Evolutionary conservation across 2,797 vertebrate species (phyloP).

Genomic region (Anableps anableps): DNA sequence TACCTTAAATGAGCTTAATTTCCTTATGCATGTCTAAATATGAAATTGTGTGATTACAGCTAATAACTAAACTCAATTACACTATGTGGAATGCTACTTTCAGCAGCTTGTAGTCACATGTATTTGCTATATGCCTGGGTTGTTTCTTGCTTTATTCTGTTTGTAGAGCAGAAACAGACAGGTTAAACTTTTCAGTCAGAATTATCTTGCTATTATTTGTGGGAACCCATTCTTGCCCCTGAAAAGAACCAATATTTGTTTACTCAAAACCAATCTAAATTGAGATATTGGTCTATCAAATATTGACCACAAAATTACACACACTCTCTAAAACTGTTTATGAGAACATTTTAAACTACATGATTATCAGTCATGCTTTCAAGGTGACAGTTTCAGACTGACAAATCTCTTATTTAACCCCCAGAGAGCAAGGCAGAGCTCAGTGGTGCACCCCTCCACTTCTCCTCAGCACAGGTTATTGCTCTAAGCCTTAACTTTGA

Average conservation of each 20-base stretch:
- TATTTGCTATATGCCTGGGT: background rate
- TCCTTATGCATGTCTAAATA: background rate
- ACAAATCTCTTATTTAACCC: slow-evolving; percentile 51
- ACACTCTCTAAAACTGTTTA: background rate
- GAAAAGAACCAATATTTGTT: background rate
- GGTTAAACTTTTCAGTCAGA: background rate
- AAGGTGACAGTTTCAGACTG: slow-evolving; percentile 50
- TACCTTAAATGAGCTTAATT: background rate
- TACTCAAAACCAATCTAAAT: background rate
- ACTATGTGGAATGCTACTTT: background rate
- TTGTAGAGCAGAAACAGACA: background rate
- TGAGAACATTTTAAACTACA: slow-evolving; percentile 32
- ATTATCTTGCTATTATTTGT: background rate
- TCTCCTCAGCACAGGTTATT: slow-evolving; percentile 45
- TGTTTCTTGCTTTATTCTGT: background rate
- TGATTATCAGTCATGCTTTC: slow-evolving; percentile 31
- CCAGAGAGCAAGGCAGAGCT: slow-evolving; percentile 32
- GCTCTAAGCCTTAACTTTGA: slow-evolving; percentile 52
- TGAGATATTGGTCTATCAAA: background rate
- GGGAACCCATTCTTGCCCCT: background rate
- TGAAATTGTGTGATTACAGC: background rate
- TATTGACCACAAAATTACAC: background rate
- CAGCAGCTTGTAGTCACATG: background rate
- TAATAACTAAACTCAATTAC: background rate
- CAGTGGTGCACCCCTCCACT: slow-evolving; percentile 23